Percentiles rank a stretch among this genome's conserved stretches.
These are phyloP conservation scores for Ctenopoma multispine DNA, from an alignment of 2,797 vertebrate species.

Conservation along the genomic window DNA sequence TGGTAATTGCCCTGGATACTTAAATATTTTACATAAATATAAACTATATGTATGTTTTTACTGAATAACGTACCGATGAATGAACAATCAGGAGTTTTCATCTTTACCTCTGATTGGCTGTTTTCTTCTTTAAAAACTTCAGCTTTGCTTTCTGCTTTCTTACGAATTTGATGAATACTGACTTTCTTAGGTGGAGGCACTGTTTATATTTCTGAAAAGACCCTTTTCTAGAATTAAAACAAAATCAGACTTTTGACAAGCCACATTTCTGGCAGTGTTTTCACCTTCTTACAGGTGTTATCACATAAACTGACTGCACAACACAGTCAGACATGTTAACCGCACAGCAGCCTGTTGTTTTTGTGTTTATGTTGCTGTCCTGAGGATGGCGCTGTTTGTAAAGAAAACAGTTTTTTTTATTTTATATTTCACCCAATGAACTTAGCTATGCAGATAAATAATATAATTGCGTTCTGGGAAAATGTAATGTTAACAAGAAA, in stretches of 20 bases:
- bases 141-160: background rate
- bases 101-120: background rate
- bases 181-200: background rate
- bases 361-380: conserved; percentile 21
- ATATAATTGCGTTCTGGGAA: background rate
- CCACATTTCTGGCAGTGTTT: background rate
- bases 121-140: background rate
- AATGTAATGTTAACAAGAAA: background rate
- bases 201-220: background rate
- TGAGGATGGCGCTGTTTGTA: conserved; percentile 45
- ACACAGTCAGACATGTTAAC: background rate
- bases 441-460: background rate
- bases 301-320: background rate
- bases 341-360: background rate
- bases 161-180: background rate
- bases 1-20: too few relatives aligned
- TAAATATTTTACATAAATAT: too few relatives aligned
- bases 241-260: background rate
- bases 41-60: too few relatives aligned
- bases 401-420: background rate
- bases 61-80: too few relatives aligned
- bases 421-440: background rate
- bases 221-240: background rate
- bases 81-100: background rate
- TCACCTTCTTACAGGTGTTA: background rate